These are phyloP conservation scores for Gavialis gangeticus DNA, from an alignment of 2,113 vertebrate species.

Conservation along the genomic window DNA sequence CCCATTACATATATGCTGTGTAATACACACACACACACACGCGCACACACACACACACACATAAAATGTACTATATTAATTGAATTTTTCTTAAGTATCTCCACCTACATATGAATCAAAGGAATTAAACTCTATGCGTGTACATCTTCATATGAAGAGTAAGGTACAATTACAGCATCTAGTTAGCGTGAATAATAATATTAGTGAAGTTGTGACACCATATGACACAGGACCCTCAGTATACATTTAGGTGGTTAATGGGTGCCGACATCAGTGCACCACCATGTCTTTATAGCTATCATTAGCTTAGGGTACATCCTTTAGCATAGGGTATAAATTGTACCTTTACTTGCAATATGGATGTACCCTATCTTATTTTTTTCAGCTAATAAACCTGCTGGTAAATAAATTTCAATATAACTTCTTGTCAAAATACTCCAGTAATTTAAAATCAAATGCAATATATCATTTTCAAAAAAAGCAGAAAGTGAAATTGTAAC, in stretches of 20 bases:
- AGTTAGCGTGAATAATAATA: neutral
- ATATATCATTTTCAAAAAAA: neutral
- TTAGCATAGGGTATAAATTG: no score
- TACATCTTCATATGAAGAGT: neutral
- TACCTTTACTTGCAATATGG: no score
- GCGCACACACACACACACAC: no score
- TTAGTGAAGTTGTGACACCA: neutral
- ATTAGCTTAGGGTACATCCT: neutral
- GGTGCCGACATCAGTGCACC: neutral
- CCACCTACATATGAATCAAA: rapidly evolving
- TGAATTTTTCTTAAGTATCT: neutral
- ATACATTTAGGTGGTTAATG: no score
- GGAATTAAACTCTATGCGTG: neutral
- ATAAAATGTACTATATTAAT: neutral
- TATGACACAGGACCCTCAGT: neutral
- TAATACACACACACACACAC: neutral
- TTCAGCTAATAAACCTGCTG: no score
- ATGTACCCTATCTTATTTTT: no score
- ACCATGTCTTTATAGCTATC: neutral
- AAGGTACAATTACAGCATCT: neutral
- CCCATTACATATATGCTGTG: neutral
- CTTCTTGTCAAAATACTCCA: neutral
- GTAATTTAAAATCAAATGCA: neutral
- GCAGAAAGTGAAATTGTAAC: neutral
- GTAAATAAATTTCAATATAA: neutral